phyloP scores from a whole-genome alignment of 2,797 vertebrate genomes.

The Myotis planiceps region DNA sequence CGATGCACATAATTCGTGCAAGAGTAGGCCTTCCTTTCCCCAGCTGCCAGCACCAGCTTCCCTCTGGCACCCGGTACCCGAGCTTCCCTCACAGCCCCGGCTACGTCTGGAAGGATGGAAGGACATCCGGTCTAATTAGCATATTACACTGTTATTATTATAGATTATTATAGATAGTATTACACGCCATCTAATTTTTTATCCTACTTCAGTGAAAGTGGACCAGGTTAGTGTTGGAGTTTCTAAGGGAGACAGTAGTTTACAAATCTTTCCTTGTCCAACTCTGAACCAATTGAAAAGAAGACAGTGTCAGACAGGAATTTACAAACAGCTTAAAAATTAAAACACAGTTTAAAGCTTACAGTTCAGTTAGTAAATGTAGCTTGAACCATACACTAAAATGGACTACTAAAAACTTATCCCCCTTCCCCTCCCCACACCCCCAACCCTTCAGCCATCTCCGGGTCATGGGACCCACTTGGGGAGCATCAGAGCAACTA shows the following conservation, averaged over 20 bases:
- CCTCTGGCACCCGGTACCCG: too few species aligned
- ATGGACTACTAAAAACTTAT: neutral
- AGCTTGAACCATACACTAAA: neutral
- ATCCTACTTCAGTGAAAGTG: neutral
- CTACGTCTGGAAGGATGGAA: too few species aligned
- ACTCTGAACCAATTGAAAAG: neutral
- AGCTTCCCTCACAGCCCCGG: too few species aligned
- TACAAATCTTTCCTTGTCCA: neutral
- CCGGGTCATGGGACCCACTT: neutral
- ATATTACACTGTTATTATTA: too few species aligned
- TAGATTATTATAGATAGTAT: too few species aligned
- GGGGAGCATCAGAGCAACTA: neutral
- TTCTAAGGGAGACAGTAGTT: neutral
- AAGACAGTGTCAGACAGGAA: neutral
- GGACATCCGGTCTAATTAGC: too few species aligned
- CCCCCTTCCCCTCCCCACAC: neutral
- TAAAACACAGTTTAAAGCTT: neutral
- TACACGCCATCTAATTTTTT: neutral
- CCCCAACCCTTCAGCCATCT: accelerated
- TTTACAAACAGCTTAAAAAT: neutral
- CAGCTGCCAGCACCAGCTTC: too few species aligned
- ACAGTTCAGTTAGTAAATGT: neutral
- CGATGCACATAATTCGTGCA: too few species aligned
- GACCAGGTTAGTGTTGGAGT: neutral
- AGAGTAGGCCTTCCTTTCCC: too few species aligned